Evolutionary conservation across 1,140 invertebrate genomes (phyloP), one percentile per base, ranked within the genome.

Genomic region (Anastatus disparis): DNA sequence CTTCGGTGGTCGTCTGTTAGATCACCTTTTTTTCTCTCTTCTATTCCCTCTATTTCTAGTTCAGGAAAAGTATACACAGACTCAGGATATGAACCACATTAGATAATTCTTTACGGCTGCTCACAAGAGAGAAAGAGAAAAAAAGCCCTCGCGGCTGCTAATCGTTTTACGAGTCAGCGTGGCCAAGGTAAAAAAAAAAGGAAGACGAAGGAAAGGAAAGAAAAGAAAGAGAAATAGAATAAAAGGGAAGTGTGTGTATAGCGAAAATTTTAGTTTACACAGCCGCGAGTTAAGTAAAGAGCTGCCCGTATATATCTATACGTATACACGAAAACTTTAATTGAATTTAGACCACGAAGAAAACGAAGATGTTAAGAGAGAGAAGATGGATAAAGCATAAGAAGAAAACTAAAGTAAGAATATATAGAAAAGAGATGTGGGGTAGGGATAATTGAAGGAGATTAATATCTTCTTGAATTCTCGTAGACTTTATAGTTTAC

Each of bases 241-340:
- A n/a, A n/a, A n/a, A 13, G 13, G 24, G 27, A 17, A 29, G n/a
- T 29, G n/a, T n/a, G n/a, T n/a, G n/a, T n/a, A n/a, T n/a, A 81
- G 84, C 84, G 78, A n/a, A 86, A 86, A 86, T 85, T 86, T 84
- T 84, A 77, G 84, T 86, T 86, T 86, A 84, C 84, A 83, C 84
- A 85, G 84, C 83, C 83, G 82, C 72, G n/a, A n/a, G n/a, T n/a
- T n/a, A n/a, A n/a, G n/a, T n/a, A n/a, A n/a, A n/a, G n/a, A 58
- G 71, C 55, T 59, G 81, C 83, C 84, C 84, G 84, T 85, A 86
- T 85, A n/a, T n/a, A n/a, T n/a, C n/a, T n/a, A n/a, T n/a, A n/a
- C n/a, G n/a, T n/a, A n/a, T n/a, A n/a, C n/a, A n/a, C n/a, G 83
- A 84, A 85, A 85, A 85, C 78, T 85, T 86, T 86, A 85, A 85